Evolutionary conservation across 2,888 invertebrate species (phyloP), one percentile per base, ranked within the genome.

Genomic region (Pristionchus exspectatus): DNA sequence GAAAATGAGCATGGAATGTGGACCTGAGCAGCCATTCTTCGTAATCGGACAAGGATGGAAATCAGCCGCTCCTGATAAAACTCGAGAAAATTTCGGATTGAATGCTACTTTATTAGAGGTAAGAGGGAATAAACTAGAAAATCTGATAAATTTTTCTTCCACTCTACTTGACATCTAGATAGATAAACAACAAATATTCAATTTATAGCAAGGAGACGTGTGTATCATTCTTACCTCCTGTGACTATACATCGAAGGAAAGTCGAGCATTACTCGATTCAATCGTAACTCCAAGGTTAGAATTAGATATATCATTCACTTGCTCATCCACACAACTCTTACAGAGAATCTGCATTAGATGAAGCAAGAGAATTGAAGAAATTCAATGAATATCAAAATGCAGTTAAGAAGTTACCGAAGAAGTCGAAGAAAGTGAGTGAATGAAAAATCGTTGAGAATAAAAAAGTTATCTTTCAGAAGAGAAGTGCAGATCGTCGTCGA

Each of bases 1-100:
- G 77, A 27, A 12, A 38, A 12, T 7, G 30, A 59, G 59, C 21
- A 86, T 66, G 38, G 66, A 59, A n/a, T 59, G 87, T 54, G 12
- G n/a, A 14, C 87, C 87, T 0, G 87, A 87, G 30, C 87, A 87
- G 30, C 87, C 87, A 21, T 87, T 87, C 87, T 87, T 87, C 56
- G 72, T 87, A 9, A 72, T 87, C 2, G 87, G 87, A 44, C 30
- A 54, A 27, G 87, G 87, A 72, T 87, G 87, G 87, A 72, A 27
- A 44, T 87, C 87, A 54, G 69, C 72, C 30, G 33, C 21, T 54
- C 87, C 87, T 44, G 86, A 63, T 2, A 63, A 66, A 44, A 86
- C 86, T 44, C 14, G 24, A 4, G 16, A 44, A 24, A 66, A 14
- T 14, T 66, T 21, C 27, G 86, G 86, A 44, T 44, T 86, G 38